Conservation (phyloP, 2,113 vertebrate genomes). For the Sylvietta virens region DNA sequence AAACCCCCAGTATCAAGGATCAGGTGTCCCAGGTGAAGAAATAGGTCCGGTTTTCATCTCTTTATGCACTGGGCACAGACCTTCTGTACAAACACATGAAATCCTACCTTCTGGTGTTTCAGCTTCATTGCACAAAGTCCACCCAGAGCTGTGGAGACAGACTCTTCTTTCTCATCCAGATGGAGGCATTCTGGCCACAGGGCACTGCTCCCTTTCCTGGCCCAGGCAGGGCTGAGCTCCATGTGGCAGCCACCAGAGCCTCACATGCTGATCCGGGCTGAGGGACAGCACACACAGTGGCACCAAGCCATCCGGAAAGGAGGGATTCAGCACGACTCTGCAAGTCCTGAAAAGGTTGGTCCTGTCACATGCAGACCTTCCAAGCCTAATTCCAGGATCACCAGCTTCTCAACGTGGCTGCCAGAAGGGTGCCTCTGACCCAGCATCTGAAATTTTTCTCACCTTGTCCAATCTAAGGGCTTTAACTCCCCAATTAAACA, state of each 20-base stretch:
- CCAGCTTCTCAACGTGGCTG: rapidly evolving
- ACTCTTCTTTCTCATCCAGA: background rate
- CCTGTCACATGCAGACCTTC: background rate
- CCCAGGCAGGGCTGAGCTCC: background rate
- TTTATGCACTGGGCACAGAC: background rate
- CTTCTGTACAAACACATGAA: background rate
- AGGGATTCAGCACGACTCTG: background rate
- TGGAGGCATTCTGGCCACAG: background rate
- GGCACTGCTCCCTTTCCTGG: background rate
- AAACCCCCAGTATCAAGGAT: background rate
- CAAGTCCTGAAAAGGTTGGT: background rate
- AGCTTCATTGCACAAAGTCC: background rate
- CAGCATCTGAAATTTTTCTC: background rate
- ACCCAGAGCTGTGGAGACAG: background rate
- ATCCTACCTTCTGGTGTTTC: background rate
- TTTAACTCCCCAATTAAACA: background rate
- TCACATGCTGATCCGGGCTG: background rate
- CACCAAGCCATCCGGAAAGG: background rate
- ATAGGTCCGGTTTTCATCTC: background rate
- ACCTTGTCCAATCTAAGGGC: background rate
- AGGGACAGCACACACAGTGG: background rate
- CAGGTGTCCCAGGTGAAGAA: background rate
- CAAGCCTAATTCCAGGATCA: background rate
- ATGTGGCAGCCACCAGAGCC: background rate
- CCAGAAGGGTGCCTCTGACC: background rate